A percentile compares a stretch with the other conserved stretches of the same genome.
These are phyloP conservation scores for Python bivittatus DNA, from an alignment of 2,113 vertebrate species.

Conservation along the genomic window DNA sequence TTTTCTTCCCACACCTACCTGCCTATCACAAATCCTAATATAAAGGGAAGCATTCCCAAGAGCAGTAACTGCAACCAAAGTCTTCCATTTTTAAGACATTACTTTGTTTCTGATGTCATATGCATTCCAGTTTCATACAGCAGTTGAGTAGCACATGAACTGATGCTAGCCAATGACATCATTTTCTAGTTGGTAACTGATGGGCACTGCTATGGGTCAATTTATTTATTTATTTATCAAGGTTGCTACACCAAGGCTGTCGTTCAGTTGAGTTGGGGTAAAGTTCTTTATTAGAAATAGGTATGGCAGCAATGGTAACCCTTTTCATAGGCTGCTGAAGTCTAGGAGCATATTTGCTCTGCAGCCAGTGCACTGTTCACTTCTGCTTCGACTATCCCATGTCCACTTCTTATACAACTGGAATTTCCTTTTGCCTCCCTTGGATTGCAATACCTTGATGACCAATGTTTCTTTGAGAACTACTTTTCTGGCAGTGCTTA, in stretches of 20 bases:
- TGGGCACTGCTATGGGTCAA: not conserved
- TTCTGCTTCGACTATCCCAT: not conserved
- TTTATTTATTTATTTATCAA: not conserved
- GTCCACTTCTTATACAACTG: too few relatives aligned
- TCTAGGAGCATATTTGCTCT: not conserved
- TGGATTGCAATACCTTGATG: not conserved
- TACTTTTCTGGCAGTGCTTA: not conserved
- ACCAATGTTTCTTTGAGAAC: not conserved
- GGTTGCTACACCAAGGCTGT: not conserved
- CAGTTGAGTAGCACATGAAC: not conserved
- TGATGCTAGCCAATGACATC: not conserved
- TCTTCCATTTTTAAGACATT: not conserved
- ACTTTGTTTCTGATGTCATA: not conserved
- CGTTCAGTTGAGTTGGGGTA: not conserved
- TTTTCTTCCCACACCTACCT: not conserved
- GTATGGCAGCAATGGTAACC: not conserved
- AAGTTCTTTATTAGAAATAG: not conserved
- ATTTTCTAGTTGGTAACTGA: not conserved
- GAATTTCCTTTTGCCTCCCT: not conserved
- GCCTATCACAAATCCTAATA: not conserved
- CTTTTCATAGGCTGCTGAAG: not conserved
- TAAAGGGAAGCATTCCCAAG: not conserved
- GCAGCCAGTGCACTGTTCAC: too few relatives aligned
- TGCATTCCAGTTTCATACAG: not conserved
- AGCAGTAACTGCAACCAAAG: not conserved